Evolutionary conservation across 2,113 vertebrate genomes (phyloP), one percentile per base, ranked within the genome.

Genomic region (Brienomyrus brachyistius): DNA sequence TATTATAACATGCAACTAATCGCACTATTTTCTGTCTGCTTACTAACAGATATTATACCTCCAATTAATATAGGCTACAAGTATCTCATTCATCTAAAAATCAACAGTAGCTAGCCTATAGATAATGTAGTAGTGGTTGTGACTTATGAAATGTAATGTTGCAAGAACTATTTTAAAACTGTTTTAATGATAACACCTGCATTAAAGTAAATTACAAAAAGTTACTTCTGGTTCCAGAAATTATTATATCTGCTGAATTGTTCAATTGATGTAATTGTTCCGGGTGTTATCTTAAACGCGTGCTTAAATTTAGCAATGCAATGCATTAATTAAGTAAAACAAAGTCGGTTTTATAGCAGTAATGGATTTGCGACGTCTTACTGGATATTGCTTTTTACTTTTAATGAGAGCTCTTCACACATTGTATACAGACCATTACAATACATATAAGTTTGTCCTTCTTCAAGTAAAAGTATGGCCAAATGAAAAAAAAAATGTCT

Each of bases 141-240:
- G 31, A 27, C 35, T 17, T 19, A 1, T 43, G 35, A 80, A 19
- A 43, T 2, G 7, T 43, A 43, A 80, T 43, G 17, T 80, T 43
- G 35, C 17, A 80, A 80, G 4, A 85, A 85, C 21, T 85, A 85
- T 85, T 48, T 85, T 23, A 50, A 84, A 50, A 31, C n/a, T 70
- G 3, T 48, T 27, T 50, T 48, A 48, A 48, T 23, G 40, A 9
- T 48, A 77, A 80, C 17, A 7, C 4, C 74, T 85, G 43, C 82
- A 85, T 48, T n/a, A 85, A 47, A 85, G 19, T 85, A 85, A 85
- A 50, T 48, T 85, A n/a, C 43, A 50, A 85, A n/a, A 85, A 85
- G 82, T 85, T 84, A 21, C 13, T 84, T 84, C 17, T 84, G 3
- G 5, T 84, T 50, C 3, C 23, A 85, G 3, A 27, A 85, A 85